Evolutionary conservation across 1,140 invertebrate genomes (phyloP), one percentile per base, ranked within the genome.

Genomic region (Bradynema listronoti): DNA sequence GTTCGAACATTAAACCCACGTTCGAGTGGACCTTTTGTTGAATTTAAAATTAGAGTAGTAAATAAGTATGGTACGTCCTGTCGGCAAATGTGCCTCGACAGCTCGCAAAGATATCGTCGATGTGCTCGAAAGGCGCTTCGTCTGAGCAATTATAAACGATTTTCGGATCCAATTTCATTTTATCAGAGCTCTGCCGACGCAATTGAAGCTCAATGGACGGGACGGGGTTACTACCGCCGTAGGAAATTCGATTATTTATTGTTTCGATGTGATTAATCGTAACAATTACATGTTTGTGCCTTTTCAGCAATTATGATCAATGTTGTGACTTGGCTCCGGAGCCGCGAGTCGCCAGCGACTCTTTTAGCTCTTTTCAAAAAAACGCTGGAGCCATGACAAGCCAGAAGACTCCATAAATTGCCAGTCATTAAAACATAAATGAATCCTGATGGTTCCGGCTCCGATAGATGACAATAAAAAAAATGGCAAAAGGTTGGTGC

Each of bases 221-320:
- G 60, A 1, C 30, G 47, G 30, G 60, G 60, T n/a, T 62, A 62
- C 36, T 62, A 62, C 47, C 30, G 24, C 32, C 56, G 50, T 22
- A 51, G 62, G 33, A 64, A 66, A 43, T 42, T 64, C n/a, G 36
- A 30, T 22, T 49, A 67, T 60, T 24, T 64, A 27, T 30, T 66
- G 16, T 67, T 64, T 24, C 56, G 36, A 62, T 64, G 62, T 67
- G 71, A 84, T 83, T 27, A 87, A 85, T n/a, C n/a, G n/a, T n/a
- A n/a, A n/a, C n/a, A n/a, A n/a, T n/a, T n/a, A n/a, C n/a, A n/a
- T n/a, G n/a, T n/a, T n/a, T n/a, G n/a, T n/a, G n/a, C n/a, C n/a
- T n/a, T n/a, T n/a, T n/a, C n/a, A n/a, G n/a, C n/a, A n/a, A n/a
- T n/a, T n/a, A n/a, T n/a, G n/a, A n/a, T n/a, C n/a, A n/a, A n/a